A percentile compares a stretch with the other conserved stretches of the same genome.
These are phyloP conservation scores for Ceratotherium simum DNA, from an alignment of 2,113 vertebrate genomes.

Conservation along the genomic window DNA sequence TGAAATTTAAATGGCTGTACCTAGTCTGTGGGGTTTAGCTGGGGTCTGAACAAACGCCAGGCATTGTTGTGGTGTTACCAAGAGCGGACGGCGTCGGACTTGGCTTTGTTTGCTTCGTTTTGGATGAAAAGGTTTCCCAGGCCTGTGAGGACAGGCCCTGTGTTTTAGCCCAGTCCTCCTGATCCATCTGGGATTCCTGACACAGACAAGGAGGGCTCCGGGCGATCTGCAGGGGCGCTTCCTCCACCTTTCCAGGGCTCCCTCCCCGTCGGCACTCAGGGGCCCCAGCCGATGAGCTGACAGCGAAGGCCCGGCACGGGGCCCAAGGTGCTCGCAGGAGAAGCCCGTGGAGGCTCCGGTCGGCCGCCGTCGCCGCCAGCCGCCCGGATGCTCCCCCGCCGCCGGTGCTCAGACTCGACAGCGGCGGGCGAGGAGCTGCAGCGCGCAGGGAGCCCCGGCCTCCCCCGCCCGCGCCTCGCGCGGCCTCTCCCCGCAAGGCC, in stretches of 20 bases:
- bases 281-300: too few species aligned
- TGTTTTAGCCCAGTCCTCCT: neutral
- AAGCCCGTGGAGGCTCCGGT: neutral
- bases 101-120: neutral
- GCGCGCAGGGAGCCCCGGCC: neutral
- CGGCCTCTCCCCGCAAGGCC: neutral
- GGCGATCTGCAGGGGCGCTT: neutral
- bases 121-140: neutral
- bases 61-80: neutral
- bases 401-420: too few species aligned
- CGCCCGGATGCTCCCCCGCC: too few species aligned
- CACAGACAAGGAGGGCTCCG: neutral
- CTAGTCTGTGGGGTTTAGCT: neutral
- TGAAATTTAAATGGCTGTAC: neutral
- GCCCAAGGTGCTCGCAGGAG: neutral
- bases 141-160: neutral
- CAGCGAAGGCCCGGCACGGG: neutral
- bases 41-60: neutral
- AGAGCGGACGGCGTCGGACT: neutral
- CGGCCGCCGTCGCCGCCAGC: too few species aligned
- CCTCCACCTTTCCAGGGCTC: neutral
- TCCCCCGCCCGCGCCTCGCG: neutral
- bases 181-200: neutral
- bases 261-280: accelerated
- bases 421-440: neutral